Conservation (phyloP, 2,113 vertebrate genomes). For the Bufo bufo region DNA sequence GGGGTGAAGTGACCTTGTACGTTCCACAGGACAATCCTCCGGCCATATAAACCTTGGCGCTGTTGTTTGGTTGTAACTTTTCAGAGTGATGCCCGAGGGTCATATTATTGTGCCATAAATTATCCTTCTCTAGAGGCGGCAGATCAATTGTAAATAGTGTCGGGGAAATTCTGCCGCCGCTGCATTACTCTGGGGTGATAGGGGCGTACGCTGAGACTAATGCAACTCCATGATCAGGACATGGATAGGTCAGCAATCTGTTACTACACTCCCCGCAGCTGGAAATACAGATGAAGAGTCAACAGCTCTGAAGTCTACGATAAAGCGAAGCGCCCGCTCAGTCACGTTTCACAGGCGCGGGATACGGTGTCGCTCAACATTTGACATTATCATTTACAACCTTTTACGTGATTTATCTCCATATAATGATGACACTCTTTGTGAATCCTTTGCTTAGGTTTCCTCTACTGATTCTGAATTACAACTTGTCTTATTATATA, state of each 20-base stretch:
- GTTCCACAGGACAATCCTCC: background rate
- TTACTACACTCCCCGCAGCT: background rate
- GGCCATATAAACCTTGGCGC: background rate
- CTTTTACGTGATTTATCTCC: background rate
- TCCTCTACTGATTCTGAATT: background rate
- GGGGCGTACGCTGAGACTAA: too few relatives aligned
- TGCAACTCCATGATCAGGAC: background rate
- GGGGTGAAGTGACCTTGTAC: constrained; percentile 6
- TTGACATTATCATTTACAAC: background rate
- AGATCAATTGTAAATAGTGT: constrained; percentile 34
- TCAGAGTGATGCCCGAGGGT: constrained; percentile 17
- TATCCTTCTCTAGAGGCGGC: background rate
- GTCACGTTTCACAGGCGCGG: background rate
- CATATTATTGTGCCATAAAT: constrained; percentile 40
- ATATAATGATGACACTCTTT: background rate
- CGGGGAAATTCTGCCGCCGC: constrained; percentile 23
- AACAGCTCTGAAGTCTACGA: background rate
- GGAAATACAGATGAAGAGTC: background rate
- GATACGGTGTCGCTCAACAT: background rate
- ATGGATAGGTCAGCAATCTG: background rate
- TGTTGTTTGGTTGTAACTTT: background rate
- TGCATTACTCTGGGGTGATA: constrained; percentile 22
- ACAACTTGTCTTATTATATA: background rate
- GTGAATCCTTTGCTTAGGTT: background rate
- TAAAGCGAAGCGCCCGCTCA: background rate